A percentile compares a stretch with the other conserved stretches of the same genome.
phyloP scores from a whole-genome alignment of 2,888 invertebrate genomes.

The Hydropsyche betteni region DNA sequence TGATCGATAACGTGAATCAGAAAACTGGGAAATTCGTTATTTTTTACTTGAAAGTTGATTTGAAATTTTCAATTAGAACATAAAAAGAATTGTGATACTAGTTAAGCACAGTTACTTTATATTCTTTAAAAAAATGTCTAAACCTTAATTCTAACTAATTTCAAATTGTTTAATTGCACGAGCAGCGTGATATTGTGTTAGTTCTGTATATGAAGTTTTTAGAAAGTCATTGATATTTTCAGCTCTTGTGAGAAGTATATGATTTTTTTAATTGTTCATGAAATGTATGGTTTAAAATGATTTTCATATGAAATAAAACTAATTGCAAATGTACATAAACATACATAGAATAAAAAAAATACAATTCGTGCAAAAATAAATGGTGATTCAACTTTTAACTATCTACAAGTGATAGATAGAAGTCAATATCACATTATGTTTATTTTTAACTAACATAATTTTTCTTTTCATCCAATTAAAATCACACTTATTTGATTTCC shows the following conservation, averaged over 20 bases:
- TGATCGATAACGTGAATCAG: too few species aligned
- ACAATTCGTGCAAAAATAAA: conserved; percentile 28
- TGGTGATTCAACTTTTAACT: conserved; percentile 13
- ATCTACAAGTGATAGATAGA: conserved; percentile 25
- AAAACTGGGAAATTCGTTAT: too few species aligned
- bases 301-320: conserved; percentile 4
- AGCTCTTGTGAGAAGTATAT: neutral
- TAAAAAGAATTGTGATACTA: too few species aligned
- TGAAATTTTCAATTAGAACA: too few species aligned
- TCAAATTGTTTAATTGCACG: neutral
- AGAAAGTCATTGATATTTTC: conserved; percentile 13
- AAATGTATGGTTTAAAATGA: conserved; percentile 25
- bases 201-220: conserved; percentile 14
- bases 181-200: neutral
- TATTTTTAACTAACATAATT: neutral
- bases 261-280: conserved; percentile 3
- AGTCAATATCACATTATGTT: neutral
- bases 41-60: too few species aligned
- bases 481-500: neutral
- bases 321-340: conserved; percentile 30
- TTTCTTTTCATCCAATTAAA: neutral
- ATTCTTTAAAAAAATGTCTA: conserved; percentile 13
- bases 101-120: too few species aligned
- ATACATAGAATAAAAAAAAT: conserved; percentile 28
- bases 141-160: conserved; percentile 18